Evolutionary conservation across 1,140 invertebrate genomes (phyloP).

Genomic region (Drosophila sulfurigaster): DNA sequence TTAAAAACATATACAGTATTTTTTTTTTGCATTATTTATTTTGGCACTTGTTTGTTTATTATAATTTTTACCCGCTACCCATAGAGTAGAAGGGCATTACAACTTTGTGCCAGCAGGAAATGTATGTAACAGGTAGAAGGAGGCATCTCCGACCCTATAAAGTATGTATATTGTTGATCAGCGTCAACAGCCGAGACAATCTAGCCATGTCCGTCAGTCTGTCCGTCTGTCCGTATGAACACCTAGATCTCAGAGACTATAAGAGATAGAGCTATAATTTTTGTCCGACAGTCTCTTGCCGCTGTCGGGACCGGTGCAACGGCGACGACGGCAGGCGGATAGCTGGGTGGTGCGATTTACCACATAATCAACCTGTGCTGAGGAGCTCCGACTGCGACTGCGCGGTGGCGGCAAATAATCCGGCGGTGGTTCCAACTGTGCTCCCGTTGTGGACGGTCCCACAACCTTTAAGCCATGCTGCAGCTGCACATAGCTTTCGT

Average conservation of each 20-base stretch:
- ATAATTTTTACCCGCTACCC: conserved; percentile 8
- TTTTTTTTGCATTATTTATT: conserved; percentile 57
- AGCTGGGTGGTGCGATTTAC: conserved; percentile 23
- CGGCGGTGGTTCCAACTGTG: conserved; percentile 87
- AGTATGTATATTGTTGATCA: too few relatives aligned
- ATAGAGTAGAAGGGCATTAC: conserved; percentile 16
- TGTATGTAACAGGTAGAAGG: conserved; percentile 49
- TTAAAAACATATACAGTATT: too few relatives aligned
- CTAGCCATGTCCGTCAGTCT: too few relatives aligned
- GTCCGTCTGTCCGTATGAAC: too few relatives aligned
- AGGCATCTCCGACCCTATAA: too few relatives aligned
- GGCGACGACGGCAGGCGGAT: conserved; percentile 20
- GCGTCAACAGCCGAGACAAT: too few relatives aligned
- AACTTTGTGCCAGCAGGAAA: conserved; percentile 86
- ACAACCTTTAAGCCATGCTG: too few relatives aligned
- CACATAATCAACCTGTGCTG: conserved; percentile 78
- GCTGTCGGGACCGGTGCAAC: too few relatives aligned
- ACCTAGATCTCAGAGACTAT: too few relatives aligned
- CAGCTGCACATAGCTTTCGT: conserved; percentile 72
- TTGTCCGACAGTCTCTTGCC: conserved; percentile 56
- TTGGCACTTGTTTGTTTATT: conserved; percentile 65
- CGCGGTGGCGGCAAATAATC: conserved; percentile 89
- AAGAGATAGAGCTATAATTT: too few relatives aligned
- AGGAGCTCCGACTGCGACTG: conserved; percentile 85
- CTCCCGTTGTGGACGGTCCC: too few relatives aligned